Base-by-base conservation (phyloP, 2,113 vertebrate genomes). In the Corydoras maculifer region DNA sequence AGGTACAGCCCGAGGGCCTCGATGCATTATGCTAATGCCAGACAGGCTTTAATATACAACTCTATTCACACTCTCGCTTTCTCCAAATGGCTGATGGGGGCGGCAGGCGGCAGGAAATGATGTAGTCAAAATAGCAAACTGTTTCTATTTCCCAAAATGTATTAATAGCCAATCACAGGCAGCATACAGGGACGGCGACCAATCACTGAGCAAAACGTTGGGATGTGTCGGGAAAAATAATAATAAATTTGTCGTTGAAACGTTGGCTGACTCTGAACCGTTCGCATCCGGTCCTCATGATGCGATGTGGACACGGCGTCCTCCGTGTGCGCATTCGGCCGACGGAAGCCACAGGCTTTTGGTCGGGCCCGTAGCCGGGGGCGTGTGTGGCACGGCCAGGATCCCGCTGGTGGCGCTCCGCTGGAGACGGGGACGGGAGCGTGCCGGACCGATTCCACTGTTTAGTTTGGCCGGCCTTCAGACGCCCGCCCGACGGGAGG, bases 1-100 rank as follows among this genome's bases (percentile, higher is more conserved):
- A 94, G 94, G 93, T 96, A 94, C 91, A 93, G 92, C 94, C 95
- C 93, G 91, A 83, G 90, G 95, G 94, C 96, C 92, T 93, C 86
- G 90, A 92, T 90, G 91, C 94, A 99, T 96, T 98, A 98, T 99
- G 95, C 93, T 94, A 94, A 96, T 94, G 94, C 96, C 94, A 95
- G 93, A 94, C 91, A 90, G 92, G 91, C 93, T 96, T 96, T 98
- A 97, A 98, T 97, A 97, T 96, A 99, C 95, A 97, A 93, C 94
- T 97, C 92, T 94, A 94, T 94, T 93, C 93, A 92, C 92, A 57
- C 64, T 90, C 90, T 92, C 91, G 91, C 92, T 93, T 97, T 96
- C 95, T 98, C 93, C 94, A 94, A 95, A 94, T 91, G 84, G 84
- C 82, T 25, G 84, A 86, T 78, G 84, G 76, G 79, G 70, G 51